phyloP scores from a whole-genome alignment of 2,113 vertebrate genomes.

The Clinocottus analis region DNA sequence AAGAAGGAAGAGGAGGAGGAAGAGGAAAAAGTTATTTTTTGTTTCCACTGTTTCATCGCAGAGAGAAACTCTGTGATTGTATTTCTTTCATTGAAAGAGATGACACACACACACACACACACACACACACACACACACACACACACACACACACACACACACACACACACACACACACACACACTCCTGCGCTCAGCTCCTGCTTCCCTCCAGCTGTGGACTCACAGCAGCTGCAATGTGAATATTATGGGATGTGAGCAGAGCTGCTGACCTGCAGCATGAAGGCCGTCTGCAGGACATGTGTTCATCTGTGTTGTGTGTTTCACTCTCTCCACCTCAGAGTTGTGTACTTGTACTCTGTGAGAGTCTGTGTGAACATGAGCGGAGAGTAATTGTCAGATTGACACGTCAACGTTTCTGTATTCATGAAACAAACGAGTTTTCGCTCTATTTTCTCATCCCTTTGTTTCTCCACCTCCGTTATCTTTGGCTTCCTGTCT shows the following conservation, averaged over 20 bases:
- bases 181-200: background rate
- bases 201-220: background rate
- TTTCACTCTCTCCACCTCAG: background rate
- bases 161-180: too few species aligned
- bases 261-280: background rate
- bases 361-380: background rate
- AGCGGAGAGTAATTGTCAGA: too few species aligned
- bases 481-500: too few species aligned
- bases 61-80: background rate
- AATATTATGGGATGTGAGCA: background rate
- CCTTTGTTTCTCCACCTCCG: too few species aligned
- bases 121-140: too few species aligned
- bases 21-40: too few species aligned
- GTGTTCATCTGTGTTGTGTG: background rate
- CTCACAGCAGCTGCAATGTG: background rate
- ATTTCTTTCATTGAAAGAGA: background rate
- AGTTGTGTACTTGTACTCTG: background rate
- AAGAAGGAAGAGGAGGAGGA: slow-evolving; percentile 59
- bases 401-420: too few species aligned
- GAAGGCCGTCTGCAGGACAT: background rate
- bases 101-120: background rate
- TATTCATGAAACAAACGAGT: too few species aligned
- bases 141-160: too few species aligned
- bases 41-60: slow-evolving; percentile 54
- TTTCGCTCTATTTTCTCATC: too few species aligned